phyloP scores from a whole-genome alignment of 2,888 invertebrate genomes.

The Desoria tigrina region DNA sequence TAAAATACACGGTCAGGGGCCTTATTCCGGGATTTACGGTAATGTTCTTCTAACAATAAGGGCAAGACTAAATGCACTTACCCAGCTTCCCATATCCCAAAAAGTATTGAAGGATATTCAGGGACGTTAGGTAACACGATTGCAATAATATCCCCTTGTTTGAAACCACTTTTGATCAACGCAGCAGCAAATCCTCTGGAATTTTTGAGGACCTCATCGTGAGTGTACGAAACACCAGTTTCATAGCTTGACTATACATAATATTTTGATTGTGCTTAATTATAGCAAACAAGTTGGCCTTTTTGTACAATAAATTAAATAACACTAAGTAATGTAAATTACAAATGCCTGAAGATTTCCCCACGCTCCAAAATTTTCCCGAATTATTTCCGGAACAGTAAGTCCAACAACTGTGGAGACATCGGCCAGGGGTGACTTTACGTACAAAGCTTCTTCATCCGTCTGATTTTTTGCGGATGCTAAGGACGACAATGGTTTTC shows the following conservation, averaged over 20 bases:
- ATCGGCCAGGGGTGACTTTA: slow-evolving; percentile 31
- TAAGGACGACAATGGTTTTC: background rate
- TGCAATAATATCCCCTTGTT: slow-evolving; percentile 69
- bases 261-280: slow-evolving; percentile 8
- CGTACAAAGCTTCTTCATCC: slow-evolving; percentile 37
- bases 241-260: slow-evolving; percentile 29
- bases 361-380: slow-evolving; percentile 35
- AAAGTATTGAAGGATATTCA: slow-evolving; percentile 61
- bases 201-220: slow-evolving; percentile 64
- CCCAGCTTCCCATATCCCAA: slow-evolving; percentile 52
- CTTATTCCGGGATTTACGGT: no score
- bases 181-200: slow-evolving; percentile 58
- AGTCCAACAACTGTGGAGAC: slow-evolving; percentile 33
- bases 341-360: slow-evolving; percentile 47
- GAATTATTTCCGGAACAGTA: slow-evolving; percentile 44
- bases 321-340: slow-evolving; percentile 13
- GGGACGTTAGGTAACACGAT: slow-evolving; percentile 75
- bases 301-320: slow-evolving; percentile 1
- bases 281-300: background rate
- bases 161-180: slow-evolving; percentile 62
- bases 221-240: slow-evolving; percentile 68
- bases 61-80: no score
- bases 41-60: no score
- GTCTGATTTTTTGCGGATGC: slow-evolving; percentile 2
- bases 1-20: no score